phyloP scores from a whole-genome alignment of 2,888 invertebrate species.

The Hartigia nigra region DNA sequence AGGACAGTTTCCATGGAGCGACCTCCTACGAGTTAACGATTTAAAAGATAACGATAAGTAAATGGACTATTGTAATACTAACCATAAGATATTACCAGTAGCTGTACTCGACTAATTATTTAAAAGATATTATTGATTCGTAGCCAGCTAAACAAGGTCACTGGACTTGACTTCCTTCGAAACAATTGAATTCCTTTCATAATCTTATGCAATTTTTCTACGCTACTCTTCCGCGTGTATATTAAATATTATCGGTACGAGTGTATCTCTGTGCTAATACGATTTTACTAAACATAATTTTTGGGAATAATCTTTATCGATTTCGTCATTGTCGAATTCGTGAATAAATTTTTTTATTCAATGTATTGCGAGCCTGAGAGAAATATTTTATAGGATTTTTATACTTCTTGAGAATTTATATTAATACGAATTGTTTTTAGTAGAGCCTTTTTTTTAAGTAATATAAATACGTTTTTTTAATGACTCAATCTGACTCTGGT shows the following conservation, averaged over 20 bases:
- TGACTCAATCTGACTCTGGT: not conserved
- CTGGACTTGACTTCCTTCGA: not conserved
- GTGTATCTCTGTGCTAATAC: not conserved
- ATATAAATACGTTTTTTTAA: not conserved
- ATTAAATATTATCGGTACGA: too few relatives aligned
- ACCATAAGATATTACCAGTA: slow-evolving; percentile 42
- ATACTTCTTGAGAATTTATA: too few relatives aligned
- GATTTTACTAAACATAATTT: not conserved
- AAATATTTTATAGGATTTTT: too few relatives aligned
- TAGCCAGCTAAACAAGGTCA: slow-evolving; percentile 39
- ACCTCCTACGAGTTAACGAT: not conserved
- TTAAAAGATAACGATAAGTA: not conserved
- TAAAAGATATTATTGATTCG: slow-evolving; percentile 46
- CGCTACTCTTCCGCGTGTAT: too few relatives aligned
- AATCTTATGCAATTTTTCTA: not conserved
- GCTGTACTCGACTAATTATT: slow-evolving; percentile 43
- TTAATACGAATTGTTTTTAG: too few relatives aligned
- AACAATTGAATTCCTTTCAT: not conserved
- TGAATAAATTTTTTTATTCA: not conserved
- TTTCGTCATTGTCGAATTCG: not conserved
- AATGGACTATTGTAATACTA: not conserved
- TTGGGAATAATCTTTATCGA: not conserved
- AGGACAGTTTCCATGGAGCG: not conserved
- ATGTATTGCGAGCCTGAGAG: not conserved
- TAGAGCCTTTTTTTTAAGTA: too few relatives aligned